Conservation (phyloP, 64 coral and sea anemone species). For the Acropora tenuis region DNA sequence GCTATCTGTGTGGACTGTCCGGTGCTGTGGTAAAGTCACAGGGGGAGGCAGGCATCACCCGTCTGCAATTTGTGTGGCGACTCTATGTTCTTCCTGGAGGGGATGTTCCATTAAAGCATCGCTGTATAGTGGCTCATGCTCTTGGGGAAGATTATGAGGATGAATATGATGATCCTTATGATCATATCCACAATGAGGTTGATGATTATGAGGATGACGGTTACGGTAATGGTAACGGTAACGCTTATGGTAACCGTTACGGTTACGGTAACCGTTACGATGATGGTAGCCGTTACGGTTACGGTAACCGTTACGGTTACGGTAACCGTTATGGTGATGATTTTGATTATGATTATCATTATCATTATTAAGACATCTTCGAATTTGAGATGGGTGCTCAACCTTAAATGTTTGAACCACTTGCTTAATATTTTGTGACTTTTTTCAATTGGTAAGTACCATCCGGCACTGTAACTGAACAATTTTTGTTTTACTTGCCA, state of each 20-base stretch:
- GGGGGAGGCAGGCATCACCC: conserved; percentile 73
- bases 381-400: conserved; percentile 19
- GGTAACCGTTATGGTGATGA: too few relatives aligned
- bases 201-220: conserved; percentile 42
- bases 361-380: not conserved
- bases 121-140: not conserved
- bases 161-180: conserved; percentile 1
- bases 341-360: too few relatives aligned
- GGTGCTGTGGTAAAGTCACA: conserved; percentile 71
- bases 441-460: too few relatives aligned
- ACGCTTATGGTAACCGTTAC: too few relatives aligned
- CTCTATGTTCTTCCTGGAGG: conserved; percentile 46
- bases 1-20: conserved; percentile 58
- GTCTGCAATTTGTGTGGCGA: conserved; percentile 79
- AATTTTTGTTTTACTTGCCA: too few relatives aligned
- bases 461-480: too few relatives aligned
- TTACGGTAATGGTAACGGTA: conserved; percentile 5
- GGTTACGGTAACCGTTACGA: conserved; percentile 3
- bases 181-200: not conserved
- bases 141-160: too few relatives aligned
- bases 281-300: too few relatives aligned
- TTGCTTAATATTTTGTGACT: not conserved
- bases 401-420: conserved; percentile 38
- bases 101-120: not conserved
- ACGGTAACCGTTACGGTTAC: too few relatives aligned